phyloP scores from a whole-genome alignment of 2,113 vertebrate species.

The Corythaixoides concolor region DNA sequence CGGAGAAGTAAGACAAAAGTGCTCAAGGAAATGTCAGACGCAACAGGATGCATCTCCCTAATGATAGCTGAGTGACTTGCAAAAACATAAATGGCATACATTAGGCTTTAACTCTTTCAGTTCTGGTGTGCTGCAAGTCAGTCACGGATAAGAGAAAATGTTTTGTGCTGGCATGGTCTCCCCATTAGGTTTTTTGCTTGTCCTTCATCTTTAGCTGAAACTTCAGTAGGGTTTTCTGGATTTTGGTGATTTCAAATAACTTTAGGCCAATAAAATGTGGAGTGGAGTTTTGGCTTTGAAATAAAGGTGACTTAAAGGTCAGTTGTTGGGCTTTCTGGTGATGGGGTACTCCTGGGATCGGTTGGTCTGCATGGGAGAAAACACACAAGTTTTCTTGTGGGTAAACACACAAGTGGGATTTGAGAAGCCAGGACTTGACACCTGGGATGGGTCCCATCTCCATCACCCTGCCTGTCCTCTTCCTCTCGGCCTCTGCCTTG shows the following conservation, averaged over 20 bases:
- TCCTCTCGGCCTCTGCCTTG: neutral
- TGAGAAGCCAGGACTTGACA: neutral
- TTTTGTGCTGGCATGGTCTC: neutral
- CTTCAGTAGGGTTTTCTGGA: neutral
- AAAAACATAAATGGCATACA: conserved; percentile 12
- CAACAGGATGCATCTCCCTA: conserved; percentile 2
- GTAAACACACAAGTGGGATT: neutral
- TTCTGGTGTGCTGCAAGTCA: neutral
- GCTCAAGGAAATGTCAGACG: conserved; percentile 39
- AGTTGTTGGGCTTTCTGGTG: neutral
- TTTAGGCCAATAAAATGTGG: neutral
- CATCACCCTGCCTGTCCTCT: neutral
- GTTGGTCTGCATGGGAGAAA: neutral
- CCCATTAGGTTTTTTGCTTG: neutral
- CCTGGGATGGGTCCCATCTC: neutral
- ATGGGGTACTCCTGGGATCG: neutral
- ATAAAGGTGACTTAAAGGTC: neutral
- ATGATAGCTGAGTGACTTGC: conserved; percentile 24
- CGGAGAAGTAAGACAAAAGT: neutral
- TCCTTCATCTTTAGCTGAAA: neutral
- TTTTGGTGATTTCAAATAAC: neutral
- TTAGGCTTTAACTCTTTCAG: neutral
- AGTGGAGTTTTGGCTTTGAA: neutral
- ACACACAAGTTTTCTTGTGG: too few relatives aligned
- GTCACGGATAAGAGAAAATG: neutral